Evolutionary conservation across 2,888 invertebrate genomes (phyloP), one percentile per base, ranked within the genome.

Genomic region (Drosophila ezoana): DNA sequence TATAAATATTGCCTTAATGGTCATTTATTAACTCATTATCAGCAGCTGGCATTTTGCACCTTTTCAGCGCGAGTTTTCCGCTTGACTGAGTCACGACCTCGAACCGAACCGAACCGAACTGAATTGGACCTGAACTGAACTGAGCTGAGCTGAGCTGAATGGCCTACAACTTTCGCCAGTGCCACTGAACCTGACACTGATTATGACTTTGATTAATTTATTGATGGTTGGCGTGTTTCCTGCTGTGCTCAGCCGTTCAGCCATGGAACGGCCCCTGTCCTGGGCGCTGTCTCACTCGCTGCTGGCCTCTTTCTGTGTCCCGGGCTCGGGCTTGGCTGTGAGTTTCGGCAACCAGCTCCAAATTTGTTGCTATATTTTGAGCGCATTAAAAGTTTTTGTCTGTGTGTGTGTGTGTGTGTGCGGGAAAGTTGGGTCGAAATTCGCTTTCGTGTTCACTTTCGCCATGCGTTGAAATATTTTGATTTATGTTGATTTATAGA

Each of bases 121-220:
- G 13, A 51, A 38, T 38, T 53, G 43, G 32, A 40, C 53, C 51
- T 28, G 23, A n/a, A 40, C 11, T 18, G 28, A 18, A 16, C 48
- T 28, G 28, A 45, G 35, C 56, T 51, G 61, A 53, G 44, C 48
- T 28, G 35, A 45, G 35, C 56, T 51, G 61, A 53, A 47, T 75
- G 72, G 76, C 67, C 76, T 59, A 76, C 61, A 73, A 84, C 76
- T 84, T 84, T 84, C 59, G 58, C 71, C 70, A 57, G 43, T 71
- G 77, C 77, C 85, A 83, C 81, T 86, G 84, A 85, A 83, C 87
- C 86, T 86, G 89, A 85, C 87, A 87, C 89, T 89, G 88, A 86
- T 87, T 84, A 82, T 87, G 86, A 89, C 89, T 89, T 90, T 90
- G 89, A 90, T 90, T 90, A 90, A 90, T 90, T 90, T 90, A 90